Evolutionary conservation across 2,888 invertebrate species (phyloP), one percentile per base, ranked within the genome.

Genomic region (Terebella lapidaria): DNA sequence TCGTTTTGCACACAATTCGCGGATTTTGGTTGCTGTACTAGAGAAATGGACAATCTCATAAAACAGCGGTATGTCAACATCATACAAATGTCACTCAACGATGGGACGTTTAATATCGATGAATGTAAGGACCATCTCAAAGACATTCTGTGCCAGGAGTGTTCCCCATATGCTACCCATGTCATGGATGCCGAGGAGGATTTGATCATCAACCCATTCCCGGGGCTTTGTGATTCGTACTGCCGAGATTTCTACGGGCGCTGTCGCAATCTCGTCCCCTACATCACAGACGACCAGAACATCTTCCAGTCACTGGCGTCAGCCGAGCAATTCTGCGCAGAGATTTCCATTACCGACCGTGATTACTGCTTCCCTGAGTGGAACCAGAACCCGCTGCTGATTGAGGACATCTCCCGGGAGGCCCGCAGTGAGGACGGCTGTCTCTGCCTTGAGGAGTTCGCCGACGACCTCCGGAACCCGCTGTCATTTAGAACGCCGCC

Each of bases 101-200:
- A 20, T 22, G 27, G 24, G 27, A 46, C 10, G 1, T n/a, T 20
- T 15, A 25, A 42, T n/a, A 18, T n/a, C 20, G 24, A 26, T 10
- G 35, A 26, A 25, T 77, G 78, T 62, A 57, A 65, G 2, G 53
- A 61, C 10, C 70, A 68, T 56, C 62, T 72, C 0, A 62, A 67
- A 54, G 69, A 71, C 20, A 55, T 78, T 15, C 52, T 76, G 5
- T 78, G 78, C 59, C 74, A 73, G 59, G 66, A 68, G 26, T 78
- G 78, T 60, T 76, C 76, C 0, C 78, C 78, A 1, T 77, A 74
- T 57, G 75, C 77, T 0, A 76, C 76, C 4, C 76, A 77, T 60
- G 69, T 77, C 10, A 76, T 70, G 62, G 74, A 73, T 54, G 71
- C 73, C 1, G 77, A 76, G 57, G 72, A 64, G 5, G 58, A 62